Percentiles rank a stretch among this genome's conserved stretches.
phyloP scores from a whole-genome alignment of 2,797 vertebrate species.

The Aphelocoma californica region DNA sequence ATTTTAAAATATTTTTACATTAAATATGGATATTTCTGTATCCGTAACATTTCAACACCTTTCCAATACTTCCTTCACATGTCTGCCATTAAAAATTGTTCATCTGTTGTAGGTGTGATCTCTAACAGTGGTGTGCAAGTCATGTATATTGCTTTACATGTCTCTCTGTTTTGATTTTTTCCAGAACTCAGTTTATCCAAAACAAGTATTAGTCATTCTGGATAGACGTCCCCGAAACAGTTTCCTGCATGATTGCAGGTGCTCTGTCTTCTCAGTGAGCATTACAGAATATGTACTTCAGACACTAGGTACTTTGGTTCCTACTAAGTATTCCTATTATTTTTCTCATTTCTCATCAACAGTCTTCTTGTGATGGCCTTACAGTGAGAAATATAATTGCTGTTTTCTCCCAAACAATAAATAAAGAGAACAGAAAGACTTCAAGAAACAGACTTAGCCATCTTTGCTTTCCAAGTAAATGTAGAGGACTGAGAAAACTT shows the following conservation, averaged over 20 bases:
- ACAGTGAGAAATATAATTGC: background rate
- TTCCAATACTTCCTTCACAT: background rate
- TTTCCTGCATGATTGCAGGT: background rate
- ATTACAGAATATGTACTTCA: background rate
- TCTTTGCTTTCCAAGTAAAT: background rate
- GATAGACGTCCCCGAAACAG: background rate
- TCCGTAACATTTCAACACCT: background rate
- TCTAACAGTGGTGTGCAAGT: background rate
- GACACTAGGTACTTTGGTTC: background rate
- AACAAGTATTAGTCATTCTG: background rate
- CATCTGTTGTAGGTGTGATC: background rate
- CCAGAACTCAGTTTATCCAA: background rate
- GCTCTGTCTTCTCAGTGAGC: background rate
- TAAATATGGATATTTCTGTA: background rate
- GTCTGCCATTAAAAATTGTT: background rate
- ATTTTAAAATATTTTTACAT: background rate
- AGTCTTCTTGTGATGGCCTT: background rate
- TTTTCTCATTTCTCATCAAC: background rate
- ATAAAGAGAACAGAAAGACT: background rate
- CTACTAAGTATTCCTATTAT: background rate
- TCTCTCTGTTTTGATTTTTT: background rate
- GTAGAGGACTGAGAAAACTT: background rate
- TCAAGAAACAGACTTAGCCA: background rate
- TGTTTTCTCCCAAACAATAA: background rate
- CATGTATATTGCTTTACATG: background rate